Evolutionary conservation across 2,888 invertebrate genomes (phyloP), one percentile per base, ranked within the genome.

Genomic region (Sabatieria punctata): DNA sequence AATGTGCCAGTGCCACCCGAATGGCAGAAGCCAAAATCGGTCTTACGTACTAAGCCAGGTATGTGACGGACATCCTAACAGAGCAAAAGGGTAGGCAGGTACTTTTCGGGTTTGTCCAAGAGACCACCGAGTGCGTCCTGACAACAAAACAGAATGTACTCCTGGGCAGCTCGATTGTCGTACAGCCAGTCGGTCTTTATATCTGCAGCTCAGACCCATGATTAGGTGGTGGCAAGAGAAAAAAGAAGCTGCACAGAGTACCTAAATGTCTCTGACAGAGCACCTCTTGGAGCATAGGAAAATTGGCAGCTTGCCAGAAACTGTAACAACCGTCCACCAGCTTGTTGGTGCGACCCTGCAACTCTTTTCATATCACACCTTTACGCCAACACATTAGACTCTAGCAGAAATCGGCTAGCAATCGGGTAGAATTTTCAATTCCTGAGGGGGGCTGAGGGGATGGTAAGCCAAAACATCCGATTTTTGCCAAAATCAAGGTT

Each of bases 271-370:
- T n/a, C n/a, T n/a, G n/a, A n/a, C n/a, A n/a, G n/a, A n/a, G n/a
- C n/a, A 83, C 73, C 49, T 78, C 77, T 65, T 86, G 82, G 38
- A 91, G 74, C 39, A 93, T 75, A 21, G 88, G 85, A 65, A 93
- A 82, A 39, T 80, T 77, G 43, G 84, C 91, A 25, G 89, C 91
- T 70, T 89, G 89, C 97, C 97, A 99, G 71, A 93, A 99, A 0
- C 91, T 91, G 67, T 97, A 97, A 68, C 97, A 97, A 2, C 85
- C 85, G 73, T 97, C 97, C 0, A 99, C 95, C 53, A 97, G 73
- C 71, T 97, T 97, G 69, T 97, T 95, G 1, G 95, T 91, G 60
- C 95, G 76, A 1, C 95, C 95, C 73, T 88, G 51, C 42, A 55
- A 27, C 15, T 15, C 3, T 13, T 26, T 25, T 22, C 47, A 2